phyloP scores from a whole-genome alignment of 2,888 invertebrate genomes.

The Microplitis deprimator region DNA sequence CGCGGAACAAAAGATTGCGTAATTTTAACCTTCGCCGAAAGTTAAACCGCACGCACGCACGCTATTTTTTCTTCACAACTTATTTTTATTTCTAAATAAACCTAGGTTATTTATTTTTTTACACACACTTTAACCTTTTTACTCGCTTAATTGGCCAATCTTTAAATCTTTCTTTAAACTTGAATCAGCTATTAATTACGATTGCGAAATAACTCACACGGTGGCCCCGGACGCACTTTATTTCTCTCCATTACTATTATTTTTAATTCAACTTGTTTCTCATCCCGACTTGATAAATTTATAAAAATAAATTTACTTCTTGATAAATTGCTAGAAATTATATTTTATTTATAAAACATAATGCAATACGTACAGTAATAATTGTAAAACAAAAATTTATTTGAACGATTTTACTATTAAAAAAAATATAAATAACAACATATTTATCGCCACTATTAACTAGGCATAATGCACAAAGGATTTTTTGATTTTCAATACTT shows the following conservation, averaged over 20 bases:
- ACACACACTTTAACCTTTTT: not conserved
- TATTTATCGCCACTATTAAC: not conserved
- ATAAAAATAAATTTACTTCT: conserved; percentile 20
- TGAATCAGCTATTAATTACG: conserved; percentile 12
- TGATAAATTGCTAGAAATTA: not conserved
- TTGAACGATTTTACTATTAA: no score
- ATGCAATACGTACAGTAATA: not conserved
- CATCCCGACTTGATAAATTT: not conserved
- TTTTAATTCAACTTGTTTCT: not conserved
- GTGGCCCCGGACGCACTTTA: conserved; percentile 20
- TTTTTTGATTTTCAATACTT: conserved; percentile 1
- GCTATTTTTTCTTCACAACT: not conserved
- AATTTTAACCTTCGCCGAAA: not conserved
- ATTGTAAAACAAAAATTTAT: not conserved
- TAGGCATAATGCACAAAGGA: not conserved
- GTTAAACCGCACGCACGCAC: not conserved
- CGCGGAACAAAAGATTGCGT: not conserved
- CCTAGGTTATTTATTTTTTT: not conserved
- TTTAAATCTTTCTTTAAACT: not conserved
- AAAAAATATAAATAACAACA: no score
- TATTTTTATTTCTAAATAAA: not conserved
- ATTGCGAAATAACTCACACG: conserved; percentile 20
- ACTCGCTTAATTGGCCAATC: not conserved
- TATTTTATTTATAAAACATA: not conserved
- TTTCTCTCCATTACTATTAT: not conserved